A percentile compares a stretch with the other conserved stretches of the same genome.
These are phyloP conservation scores for Peucedramus taeniatus DNA, from an alignment of 2,113 vertebrate genomes.

Conservation along the genomic window DNA sequence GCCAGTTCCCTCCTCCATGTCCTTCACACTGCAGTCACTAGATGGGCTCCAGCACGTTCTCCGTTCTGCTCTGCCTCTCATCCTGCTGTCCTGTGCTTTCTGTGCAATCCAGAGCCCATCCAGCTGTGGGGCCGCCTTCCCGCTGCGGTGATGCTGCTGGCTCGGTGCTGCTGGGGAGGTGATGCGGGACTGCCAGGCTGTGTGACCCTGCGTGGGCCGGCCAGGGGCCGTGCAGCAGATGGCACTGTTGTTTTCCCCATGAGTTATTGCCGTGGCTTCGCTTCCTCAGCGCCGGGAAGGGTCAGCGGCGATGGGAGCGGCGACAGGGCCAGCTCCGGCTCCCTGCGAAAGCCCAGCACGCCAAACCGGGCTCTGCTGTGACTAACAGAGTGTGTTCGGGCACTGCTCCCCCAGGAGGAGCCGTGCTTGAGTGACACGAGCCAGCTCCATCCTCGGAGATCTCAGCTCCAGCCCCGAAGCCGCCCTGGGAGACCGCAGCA, in stretches of 20 bases:
- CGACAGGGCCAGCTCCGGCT: not conserved
- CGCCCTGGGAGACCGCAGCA: not conserved
- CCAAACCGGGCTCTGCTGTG: fast-evolving
- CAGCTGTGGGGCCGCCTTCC: not conserved
- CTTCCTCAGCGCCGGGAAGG: not conserved
- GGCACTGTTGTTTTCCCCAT: slow-evolving; percentile 38
- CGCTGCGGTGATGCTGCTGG: fast-evolving
- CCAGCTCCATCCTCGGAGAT: not conserved
- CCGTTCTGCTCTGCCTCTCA: not conserved
- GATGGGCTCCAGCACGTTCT: not conserved
- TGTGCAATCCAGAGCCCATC: not conserved
- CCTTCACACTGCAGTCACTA: not conserved
- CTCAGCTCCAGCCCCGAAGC: not conserved
- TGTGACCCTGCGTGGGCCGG: not conserved
- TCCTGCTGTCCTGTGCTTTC: not conserved
- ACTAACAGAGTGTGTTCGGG: not conserved
- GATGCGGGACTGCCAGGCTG: fast-evolving
- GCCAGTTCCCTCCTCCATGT: not conserved
- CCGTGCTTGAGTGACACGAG: not conserved
- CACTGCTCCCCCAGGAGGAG: not conserved
- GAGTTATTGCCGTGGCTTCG: not conserved
- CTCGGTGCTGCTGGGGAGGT: not conserved
- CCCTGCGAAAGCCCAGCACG: fast-evolving
- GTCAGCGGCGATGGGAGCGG: fast-evolving
- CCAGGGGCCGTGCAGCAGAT: slow-evolving; percentile 22